Percentiles rank a stretch among this genome's conserved stretches.
These are phyloP conservation scores for Procambarus clarkii DNA, from an alignment of 1,140 invertebrate genomes.

Conservation along the genomic window DNA sequence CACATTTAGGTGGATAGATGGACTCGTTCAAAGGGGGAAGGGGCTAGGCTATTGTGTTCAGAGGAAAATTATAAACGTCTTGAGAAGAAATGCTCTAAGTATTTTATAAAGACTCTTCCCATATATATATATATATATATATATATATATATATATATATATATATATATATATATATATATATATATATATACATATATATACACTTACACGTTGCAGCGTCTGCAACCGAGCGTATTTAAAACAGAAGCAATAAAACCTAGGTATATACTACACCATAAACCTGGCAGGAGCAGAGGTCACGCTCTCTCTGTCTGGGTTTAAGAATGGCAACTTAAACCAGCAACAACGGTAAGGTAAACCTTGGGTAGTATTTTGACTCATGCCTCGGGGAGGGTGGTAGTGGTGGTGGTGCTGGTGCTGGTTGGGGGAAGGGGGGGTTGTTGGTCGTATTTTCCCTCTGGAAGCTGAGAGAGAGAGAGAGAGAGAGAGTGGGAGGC, in stretches of 20 bases:
- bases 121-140: too few species aligned
- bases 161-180: conserved; percentile 6
- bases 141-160: background rate
- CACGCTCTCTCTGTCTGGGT: background rate
- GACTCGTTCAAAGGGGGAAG: too few species aligned
- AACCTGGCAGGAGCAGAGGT: background rate
- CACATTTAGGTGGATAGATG: too few species aligned
- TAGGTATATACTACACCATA: background rate
- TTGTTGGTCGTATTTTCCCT: background rate
- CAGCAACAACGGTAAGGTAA: background rate
- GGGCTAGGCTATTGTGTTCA: too few species aligned
- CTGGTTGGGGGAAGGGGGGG: too few species aligned
- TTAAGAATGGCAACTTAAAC: background rate
- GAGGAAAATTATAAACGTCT: too few species aligned
- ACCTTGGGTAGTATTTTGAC: background rate
- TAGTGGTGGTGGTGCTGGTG: background rate
- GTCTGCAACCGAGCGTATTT: too few species aligned
- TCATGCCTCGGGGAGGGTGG: background rate
- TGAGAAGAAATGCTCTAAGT: too few species aligned
- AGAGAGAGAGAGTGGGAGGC: background rate
- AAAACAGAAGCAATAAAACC: too few species aligned
- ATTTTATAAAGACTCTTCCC: too few species aligned
- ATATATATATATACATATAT: conserved; percentile 2
- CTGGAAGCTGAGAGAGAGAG: background rate
- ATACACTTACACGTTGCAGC: background rate